Base-by-base conservation (phyloP, 2,113 vertebrate species). In the Notothenia rossii region DNA sequence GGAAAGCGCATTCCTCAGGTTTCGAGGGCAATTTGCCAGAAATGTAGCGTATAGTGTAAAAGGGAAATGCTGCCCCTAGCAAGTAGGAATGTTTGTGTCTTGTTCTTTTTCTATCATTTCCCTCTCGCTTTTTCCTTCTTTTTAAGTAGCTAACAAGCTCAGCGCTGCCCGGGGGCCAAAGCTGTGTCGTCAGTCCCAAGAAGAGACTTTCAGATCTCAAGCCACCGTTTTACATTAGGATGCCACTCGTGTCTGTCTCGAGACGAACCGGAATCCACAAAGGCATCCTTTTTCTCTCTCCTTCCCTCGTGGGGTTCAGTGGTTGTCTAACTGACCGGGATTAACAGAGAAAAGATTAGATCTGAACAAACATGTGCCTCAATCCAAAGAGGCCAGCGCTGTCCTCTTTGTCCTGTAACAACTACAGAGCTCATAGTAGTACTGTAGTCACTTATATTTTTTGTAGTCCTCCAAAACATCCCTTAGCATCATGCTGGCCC, bases 161-260 rank as follows among this genome's bases (percentile, higher is more conserved):
- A 48, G 10, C 10, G 48, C 50, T 88, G 83, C 82, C 79, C 48
- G 60, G 74, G 54, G 82, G 56, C 72, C 83, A 50, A 54, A 25
- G 68, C 83, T 80, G 86, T 85, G 84, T 88, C 83, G 79, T 90
- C 87, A 89, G 83, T 76, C 77, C 81, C 69, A 79, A 80, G 75
- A 85, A 86, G 76, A 89, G 66, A 88, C 87, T 87, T 91, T 86
- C 45, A 88, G 78, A 92, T 86, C 82, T 83, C 60, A 82, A 88
- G 54, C 73, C 76, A 81, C 79, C 33, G 69, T 79, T 77, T 87
- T 72, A 66, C 86, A 93, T 94, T 94, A 93, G 84, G 86, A 93
- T 94, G 90, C 93, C 45, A 81, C 90, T 91, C 86, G 63, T 89
- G 93, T 93, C 86, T 74, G 83, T 83, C 58, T 81, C 75, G 77